Percentiles rank a stretch among this genome's conserved stretches.
phyloP scores from a whole-genome alignment of 2,888 invertebrate species.

The Nomada goodeniana region DNA sequence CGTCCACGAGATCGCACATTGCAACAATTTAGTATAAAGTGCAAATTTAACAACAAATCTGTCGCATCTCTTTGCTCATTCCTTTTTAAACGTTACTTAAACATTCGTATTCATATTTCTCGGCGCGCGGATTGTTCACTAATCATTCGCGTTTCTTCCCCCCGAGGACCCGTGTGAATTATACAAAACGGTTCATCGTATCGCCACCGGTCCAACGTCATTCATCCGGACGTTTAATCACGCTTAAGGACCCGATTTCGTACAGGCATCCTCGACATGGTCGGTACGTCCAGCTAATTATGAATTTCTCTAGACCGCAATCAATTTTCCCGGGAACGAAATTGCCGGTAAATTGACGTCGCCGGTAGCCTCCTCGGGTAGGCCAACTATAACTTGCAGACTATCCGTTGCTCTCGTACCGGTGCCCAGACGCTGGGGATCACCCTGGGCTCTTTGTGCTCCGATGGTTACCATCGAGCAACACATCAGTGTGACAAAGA shows the following conservation, averaged over 20 bases:
- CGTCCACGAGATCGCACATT: too few species aligned
- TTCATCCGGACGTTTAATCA: slow-evolving; percentile 67
- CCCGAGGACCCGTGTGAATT: background rate
- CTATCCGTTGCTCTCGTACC: slow-evolving; percentile 60
- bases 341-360: slow-evolving; percentile 73
- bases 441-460: slow-evolving; percentile 70
- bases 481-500: slow-evolving; percentile 50
- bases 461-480: slow-evolving; percentile 70
- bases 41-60: too few species aligned
- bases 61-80: too few species aligned
- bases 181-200: slow-evolving; percentile 26
- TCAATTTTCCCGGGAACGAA: slow-evolving; percentile 74
- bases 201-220: slow-evolving; percentile 47
- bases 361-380: slow-evolving; percentile 62
- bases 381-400: slow-evolving; percentile 70
- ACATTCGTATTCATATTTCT: background rate
- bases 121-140: background rate
- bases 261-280: slow-evolving; percentile 52
- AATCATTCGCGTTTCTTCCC: background rate
- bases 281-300: slow-evolving; percentile 70
- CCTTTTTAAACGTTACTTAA: background rate
- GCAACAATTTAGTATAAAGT: too few species aligned
- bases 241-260: slow-evolving; percentile 63
- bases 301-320: slow-evolving; percentile 73
- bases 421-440: slow-evolving; percentile 71